Base-by-base conservation (phyloP, 2,113 vertebrate genomes). In the Anguilla rostrata region DNA sequence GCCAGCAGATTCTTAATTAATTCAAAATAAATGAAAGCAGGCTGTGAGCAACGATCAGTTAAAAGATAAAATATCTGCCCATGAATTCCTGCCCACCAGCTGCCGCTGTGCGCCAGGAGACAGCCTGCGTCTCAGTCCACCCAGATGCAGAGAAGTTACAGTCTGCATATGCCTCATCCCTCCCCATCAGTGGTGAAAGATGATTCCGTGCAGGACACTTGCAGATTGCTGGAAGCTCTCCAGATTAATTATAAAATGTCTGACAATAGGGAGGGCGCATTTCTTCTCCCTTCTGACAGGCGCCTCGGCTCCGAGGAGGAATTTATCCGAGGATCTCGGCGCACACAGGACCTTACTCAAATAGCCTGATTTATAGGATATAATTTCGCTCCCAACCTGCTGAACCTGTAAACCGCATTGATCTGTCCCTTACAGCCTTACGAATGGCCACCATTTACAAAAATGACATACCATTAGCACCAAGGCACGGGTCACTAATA, bases 361-460 rank as follows among this genome's bases (percentile, higher is more conserved):
- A 78, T 34, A n/a, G 89, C 85, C 84, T 94, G 92, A 95, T 96
- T 95, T 91, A 95, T 94, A 90, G 88, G 86, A 81, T 84, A 92
- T 92, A 86, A 92, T 92, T 95, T 91, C 82, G 89, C 86, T 87
- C 86, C 87, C 86, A 91, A 94, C 92, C 92, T 92, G 88, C 92
- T 91, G 92, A 93, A 95, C 94, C 90, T 89, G 91, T 94, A 93
- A 94, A 94, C 92, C 94, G 87, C 93, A 91, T 91, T 91, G 93
- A 95, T 95, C 92, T 93, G 89, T 91, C 86, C 89, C 88, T 86
- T 88, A 40, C 85, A 56, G 83, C 87, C 82, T 92, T 91, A 92
- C 90, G 92, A 95, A 94, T 92, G 91, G 87, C 88, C 87, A 87
- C 86, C 85, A 90, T 91, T 91, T 90, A 26, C 89, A 92, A 91